Conservation (phyloP, 2,113 vertebrate genomes). For the Uria aalge region DNA sequence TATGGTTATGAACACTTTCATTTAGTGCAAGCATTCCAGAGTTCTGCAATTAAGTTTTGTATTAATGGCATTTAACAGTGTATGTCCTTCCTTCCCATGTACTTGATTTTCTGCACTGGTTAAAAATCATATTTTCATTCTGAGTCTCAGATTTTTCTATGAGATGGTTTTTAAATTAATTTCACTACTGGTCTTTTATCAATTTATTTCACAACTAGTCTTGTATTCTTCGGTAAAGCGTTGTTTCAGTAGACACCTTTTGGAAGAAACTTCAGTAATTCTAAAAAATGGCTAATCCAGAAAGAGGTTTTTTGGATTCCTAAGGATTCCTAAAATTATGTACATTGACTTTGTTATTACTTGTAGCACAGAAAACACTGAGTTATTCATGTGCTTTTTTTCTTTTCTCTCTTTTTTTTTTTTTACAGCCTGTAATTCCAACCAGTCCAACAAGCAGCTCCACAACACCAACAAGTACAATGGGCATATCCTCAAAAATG, state of each 20-base stretch:
- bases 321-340: not conserved
- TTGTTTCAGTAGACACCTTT: not conserved
- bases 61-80: not conserved
- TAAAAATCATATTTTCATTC: not conserved
- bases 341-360: not conserved
- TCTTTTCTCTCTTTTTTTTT: not conserved
- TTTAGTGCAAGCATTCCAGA: not conserved
- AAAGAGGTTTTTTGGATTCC: not conserved
- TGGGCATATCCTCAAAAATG: slow-evolving; percentile 84
- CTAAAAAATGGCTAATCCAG: accelerated
- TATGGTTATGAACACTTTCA: not conserved
- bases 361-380: not conserved
- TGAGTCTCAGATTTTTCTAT: not conserved
- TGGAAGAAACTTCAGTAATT: not conserved
- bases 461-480: slow-evolving; percentile 82
- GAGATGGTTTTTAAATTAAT: not conserved
- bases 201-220: not conserved
- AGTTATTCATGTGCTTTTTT: not conserved
- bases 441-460: slow-evolving; percentile 83
- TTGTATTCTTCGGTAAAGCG: not conserved
- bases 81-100: not conserved
- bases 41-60: not conserved
- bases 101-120: not conserved
- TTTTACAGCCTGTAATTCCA: slow-evolving; percentile 78
- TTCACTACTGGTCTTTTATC: not conserved